Percentiles rank a stretch among this genome's conserved stretches.
Evolutionary conservation across 1,140 invertebrate genomes (phyloP).

Genomic region (Delia radicum): DNA sequence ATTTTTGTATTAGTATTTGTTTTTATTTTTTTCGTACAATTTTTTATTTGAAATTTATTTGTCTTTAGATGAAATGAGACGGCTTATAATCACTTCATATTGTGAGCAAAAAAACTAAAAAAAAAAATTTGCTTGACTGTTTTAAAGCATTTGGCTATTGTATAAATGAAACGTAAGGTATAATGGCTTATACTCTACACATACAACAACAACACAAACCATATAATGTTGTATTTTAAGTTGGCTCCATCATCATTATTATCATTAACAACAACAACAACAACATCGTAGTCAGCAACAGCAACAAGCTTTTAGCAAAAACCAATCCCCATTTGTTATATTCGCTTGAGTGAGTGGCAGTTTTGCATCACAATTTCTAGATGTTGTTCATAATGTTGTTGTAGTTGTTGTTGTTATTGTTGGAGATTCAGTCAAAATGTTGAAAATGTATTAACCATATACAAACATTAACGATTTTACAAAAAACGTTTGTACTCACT

Average conservation of each 20-base stretch:
- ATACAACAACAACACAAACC: no score
- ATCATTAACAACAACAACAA: slow-evolving; percentile 37
- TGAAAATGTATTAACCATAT: neutral
- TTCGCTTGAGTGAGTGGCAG: slow-evolving; percentile 56
- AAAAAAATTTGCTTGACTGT: neutral
- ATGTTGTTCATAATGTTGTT: neutral
- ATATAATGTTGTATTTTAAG: slow-evolving; percentile 3
- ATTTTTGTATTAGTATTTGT: neutral
- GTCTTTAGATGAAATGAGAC: slow-evolving; percentile 56
- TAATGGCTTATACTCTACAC: slow-evolving; percentile 21
- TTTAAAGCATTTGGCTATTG: slow-evolving; percentile 22
- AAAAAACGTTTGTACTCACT: no score
- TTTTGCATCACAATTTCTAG: slow-evolving; percentile 42
- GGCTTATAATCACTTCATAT: slow-evolving; percentile 40
- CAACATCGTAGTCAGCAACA: neutral
- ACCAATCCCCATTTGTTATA: slow-evolving; percentile 57
- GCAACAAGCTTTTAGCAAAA: slow-evolving; percentile 47
- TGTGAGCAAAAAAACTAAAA: neutral
- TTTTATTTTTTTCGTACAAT: neutral
- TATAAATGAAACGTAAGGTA: slow-evolving; percentile 5
- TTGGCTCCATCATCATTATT: slow-evolving; percentile 13
- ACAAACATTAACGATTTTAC: neutral
- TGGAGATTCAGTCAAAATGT: no score
- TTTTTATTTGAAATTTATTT: slow-evolving; percentile 53
- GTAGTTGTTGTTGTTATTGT: neutral